Percentiles rank a stretch among this genome's conserved stretches.
These are phyloP conservation scores for Manduca sexta DNA, from an alignment of 1,140 invertebrate genomes.

Conservation along the genomic window DNA sequence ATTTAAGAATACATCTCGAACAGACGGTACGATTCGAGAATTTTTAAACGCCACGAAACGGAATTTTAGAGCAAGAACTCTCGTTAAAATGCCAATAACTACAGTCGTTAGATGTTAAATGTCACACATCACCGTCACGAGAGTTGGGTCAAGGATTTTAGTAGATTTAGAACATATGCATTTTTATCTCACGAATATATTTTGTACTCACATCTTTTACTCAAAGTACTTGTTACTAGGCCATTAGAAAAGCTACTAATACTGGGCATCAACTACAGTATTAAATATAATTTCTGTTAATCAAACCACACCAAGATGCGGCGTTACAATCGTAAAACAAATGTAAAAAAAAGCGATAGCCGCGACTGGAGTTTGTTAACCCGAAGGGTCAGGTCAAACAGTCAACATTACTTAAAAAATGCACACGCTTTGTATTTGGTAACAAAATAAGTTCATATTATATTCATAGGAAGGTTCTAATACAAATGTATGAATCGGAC, in stretches of 20 bases:
- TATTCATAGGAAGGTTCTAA: constrained; percentile 19
- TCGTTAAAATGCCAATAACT: constrained; percentile 1
- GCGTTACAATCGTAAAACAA: not conserved
- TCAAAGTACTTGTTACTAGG: no score
- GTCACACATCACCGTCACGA: not conserved
- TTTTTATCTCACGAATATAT: not conserved
- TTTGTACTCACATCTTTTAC: not conserved
- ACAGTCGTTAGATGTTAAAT: constrained; percentile 1
- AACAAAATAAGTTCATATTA: constrained; percentile 16
- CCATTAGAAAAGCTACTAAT: no score
- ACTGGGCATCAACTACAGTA: no score
- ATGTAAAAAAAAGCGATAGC: not conserved
- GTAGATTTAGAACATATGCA: constrained; percentile 17
- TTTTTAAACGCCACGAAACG: no score
- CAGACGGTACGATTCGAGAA: not conserved
- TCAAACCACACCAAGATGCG: no score
- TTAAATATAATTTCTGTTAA: no score
- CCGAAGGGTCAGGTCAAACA: constrained; percentile 15
- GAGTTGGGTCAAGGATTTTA: constrained; percentile 21
- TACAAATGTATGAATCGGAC: constrained; percentile 16
- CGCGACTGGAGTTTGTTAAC: constrained; percentile 17
- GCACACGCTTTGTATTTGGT: constrained; percentile 7
- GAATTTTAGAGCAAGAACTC: no score
- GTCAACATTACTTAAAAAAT: constrained; percentile 8
- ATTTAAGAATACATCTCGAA: not conserved